Conservation (phyloP, 2,888 invertebrate species). For the Ectemnius cavifrons region DNA sequence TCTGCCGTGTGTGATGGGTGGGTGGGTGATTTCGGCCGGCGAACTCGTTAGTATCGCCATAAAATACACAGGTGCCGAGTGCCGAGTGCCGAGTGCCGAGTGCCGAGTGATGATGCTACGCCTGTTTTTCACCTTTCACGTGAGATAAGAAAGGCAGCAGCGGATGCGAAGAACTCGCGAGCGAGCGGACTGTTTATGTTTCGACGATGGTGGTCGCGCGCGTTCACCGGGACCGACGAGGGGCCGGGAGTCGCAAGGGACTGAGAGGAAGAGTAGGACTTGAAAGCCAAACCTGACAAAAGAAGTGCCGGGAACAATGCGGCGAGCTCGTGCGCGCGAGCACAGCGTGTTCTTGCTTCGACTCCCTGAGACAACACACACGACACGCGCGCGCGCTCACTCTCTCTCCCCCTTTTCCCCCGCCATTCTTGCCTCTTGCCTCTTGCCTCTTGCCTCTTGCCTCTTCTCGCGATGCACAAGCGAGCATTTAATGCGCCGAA, state of each 20-base stretch:
- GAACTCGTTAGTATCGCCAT: constrained; percentile 51
- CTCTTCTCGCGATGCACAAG: not conserved
- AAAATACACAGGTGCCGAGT: constrained; percentile 31
- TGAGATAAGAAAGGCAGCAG: constrained; percentile 33
- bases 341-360: not conserved
- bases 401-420: not conserved
- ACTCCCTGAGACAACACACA: not conserved
- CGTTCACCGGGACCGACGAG: not conserved
- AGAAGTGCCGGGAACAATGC: constrained; percentile 3
- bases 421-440: not conserved
- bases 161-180: not conserved
- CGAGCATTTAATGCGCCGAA: not conserved
- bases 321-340: not conserved
- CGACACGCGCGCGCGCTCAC: not conserved
- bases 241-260: too few relatives aligned
- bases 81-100: constrained; percentile 19
- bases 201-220: constrained; percentile 45
- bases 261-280: not conserved
- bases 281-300: constrained; percentile 20
- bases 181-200: constrained; percentile 33
- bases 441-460: not conserved
- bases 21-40: constrained; percentile 4
- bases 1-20: too few relatives aligned
- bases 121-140: constrained; percentile 29
- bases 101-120: constrained; percentile 5